Conservation (phyloP, 2,113 vertebrate species). For the Clupea harengus region DNA sequence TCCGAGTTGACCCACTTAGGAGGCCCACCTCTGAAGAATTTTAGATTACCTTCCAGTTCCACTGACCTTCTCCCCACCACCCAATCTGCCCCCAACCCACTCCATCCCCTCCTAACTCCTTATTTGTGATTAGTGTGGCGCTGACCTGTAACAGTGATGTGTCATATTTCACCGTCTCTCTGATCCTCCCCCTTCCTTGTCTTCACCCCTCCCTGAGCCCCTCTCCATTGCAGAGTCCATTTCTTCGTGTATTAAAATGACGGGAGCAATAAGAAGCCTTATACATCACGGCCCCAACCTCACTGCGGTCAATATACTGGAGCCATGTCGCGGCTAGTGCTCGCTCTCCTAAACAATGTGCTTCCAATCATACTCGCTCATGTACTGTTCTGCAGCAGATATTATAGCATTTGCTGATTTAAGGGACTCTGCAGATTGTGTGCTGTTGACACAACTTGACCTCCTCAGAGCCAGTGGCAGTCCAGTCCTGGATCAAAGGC, state of each 20-base stretch:
- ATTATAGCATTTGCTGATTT: background rate
- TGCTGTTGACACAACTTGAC: background rate
- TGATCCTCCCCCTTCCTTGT: background rate
- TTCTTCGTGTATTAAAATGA: slow-evolving; percentile 2
- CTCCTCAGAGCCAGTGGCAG: background rate
- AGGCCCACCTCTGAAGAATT: background rate
- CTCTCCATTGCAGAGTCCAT: background rate
- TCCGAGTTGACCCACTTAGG: background rate
- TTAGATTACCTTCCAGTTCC: background rate
- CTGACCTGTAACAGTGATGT: background rate
- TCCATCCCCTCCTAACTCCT: background rate
- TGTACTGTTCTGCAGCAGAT: background rate
- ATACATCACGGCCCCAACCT: background rate
- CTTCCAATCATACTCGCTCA: background rate
- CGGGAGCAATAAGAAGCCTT: background rate
- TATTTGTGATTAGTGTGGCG: background rate
- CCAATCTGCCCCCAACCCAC: background rate
- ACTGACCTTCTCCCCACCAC: background rate
- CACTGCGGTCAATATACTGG: background rate
- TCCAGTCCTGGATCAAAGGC: background rate
- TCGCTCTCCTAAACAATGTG: background rate
- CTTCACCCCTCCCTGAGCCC: background rate
- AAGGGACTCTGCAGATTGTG: background rate
- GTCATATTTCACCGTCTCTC: slow-evolving; percentile 8
- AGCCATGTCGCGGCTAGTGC: background rate